Percentiles rank a stretch among this genome's conserved stretches.
Conservation (phyloP, 2,113 vertebrate species). For the Passer montanus region DNA sequence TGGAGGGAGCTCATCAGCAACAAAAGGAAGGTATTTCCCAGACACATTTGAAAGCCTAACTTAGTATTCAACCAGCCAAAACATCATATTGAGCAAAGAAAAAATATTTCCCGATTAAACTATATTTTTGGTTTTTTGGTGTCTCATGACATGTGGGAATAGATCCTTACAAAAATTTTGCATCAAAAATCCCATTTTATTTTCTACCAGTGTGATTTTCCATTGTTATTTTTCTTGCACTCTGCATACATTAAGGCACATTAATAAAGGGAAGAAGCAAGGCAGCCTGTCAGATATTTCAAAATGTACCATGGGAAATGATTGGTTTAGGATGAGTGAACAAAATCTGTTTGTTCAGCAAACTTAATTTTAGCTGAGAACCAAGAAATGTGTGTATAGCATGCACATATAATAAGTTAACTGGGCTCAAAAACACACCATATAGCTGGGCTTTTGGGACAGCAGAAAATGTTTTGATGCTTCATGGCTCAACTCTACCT, state of each 20-base stretch:
- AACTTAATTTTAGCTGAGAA: slow-evolving; percentile 40
- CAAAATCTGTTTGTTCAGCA: slow-evolving; percentile 48
- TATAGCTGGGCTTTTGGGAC: background rate
- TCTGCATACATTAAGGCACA: background rate
- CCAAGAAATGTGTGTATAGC: background rate
- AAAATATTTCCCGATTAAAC: background rate
- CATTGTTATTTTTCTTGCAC: background rate
- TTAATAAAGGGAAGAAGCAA: slow-evolving; percentile 12
- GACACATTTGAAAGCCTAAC: background rate
- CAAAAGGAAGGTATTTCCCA: background rate
- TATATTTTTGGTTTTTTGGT: background rate
- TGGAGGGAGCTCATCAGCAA: background rate
- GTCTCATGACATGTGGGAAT: background rate
- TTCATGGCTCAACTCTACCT: background rate
- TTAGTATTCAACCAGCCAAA: background rate
- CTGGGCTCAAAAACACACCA: background rate
- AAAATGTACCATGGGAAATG: background rate
- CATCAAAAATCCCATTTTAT: background rate
- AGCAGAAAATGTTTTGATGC: background rate
- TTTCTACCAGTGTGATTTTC: background rate
- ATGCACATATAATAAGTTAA: background rate
- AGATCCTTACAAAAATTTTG: background rate
- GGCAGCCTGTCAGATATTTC: background rate
- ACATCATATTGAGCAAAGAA: background rate
- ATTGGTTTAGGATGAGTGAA: background rate